These are phyloP conservation scores for Dendrolimus pini DNA, from an alignment of 2,888 invertebrate species.

Conservation along the genomic window DNA sequence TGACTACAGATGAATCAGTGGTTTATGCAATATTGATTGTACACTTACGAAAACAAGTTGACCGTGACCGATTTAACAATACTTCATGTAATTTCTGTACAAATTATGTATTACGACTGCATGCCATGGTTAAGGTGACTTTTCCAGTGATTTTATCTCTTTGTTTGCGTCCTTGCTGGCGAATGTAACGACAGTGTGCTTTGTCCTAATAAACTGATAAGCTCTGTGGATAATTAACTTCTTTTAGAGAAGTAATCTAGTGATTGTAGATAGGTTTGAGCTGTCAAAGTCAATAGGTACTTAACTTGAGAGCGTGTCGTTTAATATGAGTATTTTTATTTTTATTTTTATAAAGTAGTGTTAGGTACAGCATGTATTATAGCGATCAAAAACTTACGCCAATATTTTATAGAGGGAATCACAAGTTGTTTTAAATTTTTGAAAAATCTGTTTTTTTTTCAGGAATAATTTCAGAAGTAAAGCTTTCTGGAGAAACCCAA, in stretches of 20 bases:
- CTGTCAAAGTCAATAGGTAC: background rate
- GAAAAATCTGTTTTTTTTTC: no score
- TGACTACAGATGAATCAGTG: no score
- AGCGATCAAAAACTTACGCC: no score
- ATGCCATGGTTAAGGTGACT: background rate
- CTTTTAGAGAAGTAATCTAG: conserved; percentile 25
- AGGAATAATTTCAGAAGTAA: no score
- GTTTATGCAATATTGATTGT: background rate
- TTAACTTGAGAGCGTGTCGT: no score
- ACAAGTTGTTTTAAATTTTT: no score
- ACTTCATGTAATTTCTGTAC: background rate
- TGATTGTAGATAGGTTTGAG: background rate
- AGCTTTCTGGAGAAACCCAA: no score
- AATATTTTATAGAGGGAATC: no score
- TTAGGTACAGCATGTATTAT: no score
- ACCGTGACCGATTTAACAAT: conserved; percentile 27
- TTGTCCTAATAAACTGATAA: conserved; percentile 66
- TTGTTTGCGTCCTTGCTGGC: conserved; percentile 56
- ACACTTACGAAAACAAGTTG: conserved; percentile 16
- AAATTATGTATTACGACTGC: background rate
- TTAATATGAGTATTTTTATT: no score
- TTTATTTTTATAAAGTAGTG: no score
- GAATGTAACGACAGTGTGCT: conserved; percentile 61
- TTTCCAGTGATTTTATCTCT: conserved; percentile 42
- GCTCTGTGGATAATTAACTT: conserved; percentile 41